phyloP scores from a whole-genome alignment of 1,140 invertebrate species.

The Drosophila micromelanica region DNA sequence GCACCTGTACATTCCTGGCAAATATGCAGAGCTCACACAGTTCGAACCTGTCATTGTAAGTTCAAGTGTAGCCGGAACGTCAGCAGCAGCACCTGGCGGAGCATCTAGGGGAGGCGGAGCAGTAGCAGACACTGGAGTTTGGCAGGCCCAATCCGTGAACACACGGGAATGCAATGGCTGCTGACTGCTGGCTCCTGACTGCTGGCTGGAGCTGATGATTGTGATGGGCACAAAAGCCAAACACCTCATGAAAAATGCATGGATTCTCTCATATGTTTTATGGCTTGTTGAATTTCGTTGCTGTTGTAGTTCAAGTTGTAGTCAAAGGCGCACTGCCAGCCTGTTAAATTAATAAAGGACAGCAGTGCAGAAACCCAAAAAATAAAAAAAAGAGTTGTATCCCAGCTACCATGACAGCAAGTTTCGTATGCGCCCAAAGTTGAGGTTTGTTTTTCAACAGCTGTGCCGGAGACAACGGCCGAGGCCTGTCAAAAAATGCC shows the following conservation, averaged over 20 bases:
- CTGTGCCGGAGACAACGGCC: slow-evolving; percentile 61
- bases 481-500: background rate
- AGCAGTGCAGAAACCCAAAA: slow-evolving; percentile 15
- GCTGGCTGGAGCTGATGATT: slow-evolving; percentile 66
- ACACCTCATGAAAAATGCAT: slow-evolving; percentile 84
- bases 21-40: slow-evolving; percentile 63
- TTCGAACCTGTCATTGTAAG: slow-evolving; percentile 81
- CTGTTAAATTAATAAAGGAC: slow-evolving; percentile 82
- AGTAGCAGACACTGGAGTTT: slow-evolving; percentile 23
- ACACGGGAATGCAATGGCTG: slow-evolving; percentile 15
- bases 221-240: slow-evolving; percentile 83
- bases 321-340: slow-evolving; percentile 65
- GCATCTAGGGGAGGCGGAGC: slow-evolving; percentile 14
- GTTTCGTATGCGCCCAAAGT: slow-evolving; percentile 63
- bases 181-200: slow-evolving; percentile 30
- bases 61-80: slow-evolving; percentile 71
- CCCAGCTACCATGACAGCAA: slow-evolving; percentile 35
- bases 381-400: background rate
- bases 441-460: slow-evolving; percentile 80
- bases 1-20: slow-evolving; percentile 49
- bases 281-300: slow-evolving; percentile 77
- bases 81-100: slow-evolving; percentile 27
- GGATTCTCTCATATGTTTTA: slow-evolving; percentile 81
- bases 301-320: slow-evolving; percentile 77
- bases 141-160: background rate